phyloP scores from a whole-genome alignment of 2,113 vertebrate genomes.

The Cricetomys ansorgei region DNA sequence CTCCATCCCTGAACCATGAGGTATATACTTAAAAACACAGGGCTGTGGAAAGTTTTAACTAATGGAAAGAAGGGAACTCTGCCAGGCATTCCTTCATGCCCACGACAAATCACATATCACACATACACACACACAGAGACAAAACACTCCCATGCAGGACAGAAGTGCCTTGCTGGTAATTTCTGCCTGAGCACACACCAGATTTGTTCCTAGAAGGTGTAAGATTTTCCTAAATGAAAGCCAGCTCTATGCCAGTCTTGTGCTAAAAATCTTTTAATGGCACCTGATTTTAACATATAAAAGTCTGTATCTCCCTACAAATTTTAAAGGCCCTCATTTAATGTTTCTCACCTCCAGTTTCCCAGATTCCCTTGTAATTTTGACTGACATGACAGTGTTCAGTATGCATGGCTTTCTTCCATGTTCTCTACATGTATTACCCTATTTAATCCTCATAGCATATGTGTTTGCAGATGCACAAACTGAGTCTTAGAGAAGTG shows the following conservation, averaged over 20 bases:
- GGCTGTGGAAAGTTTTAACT: constrained; percentile 1
- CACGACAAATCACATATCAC: not conserved
- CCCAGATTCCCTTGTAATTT: not conserved
- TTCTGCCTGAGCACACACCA: not conserved
- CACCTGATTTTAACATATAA: not conserved
- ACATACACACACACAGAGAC: no score
- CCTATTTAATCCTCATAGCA: constrained; percentile 60
- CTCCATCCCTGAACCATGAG: not conserved
- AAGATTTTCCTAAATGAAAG: not conserved
- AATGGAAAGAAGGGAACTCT: not conserved
- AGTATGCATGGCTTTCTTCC: not conserved
- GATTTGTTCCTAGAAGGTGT: not conserved
- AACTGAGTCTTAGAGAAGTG: constrained; percentile 15
- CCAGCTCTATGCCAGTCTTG: not conserved
- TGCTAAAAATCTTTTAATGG: not conserved
- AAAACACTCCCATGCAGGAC: not conserved
- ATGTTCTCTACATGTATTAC: constrained; percentile 22
- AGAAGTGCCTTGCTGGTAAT: not conserved
- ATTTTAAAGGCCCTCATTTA: not conserved
- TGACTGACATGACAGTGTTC: not conserved
- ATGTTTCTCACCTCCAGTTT: no score
- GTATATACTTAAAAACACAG: not conserved
- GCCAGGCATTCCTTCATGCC: not conserved
- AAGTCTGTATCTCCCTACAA: not conserved
- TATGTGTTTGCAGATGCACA: constrained; percentile 71